A percentile compares a stretch with the other conserved stretches of the same genome.
Evolutionary conservation across 92 coral and sea anemone species (phyloP).

Genomic region (Desmophyllum pertusum): DNA sequence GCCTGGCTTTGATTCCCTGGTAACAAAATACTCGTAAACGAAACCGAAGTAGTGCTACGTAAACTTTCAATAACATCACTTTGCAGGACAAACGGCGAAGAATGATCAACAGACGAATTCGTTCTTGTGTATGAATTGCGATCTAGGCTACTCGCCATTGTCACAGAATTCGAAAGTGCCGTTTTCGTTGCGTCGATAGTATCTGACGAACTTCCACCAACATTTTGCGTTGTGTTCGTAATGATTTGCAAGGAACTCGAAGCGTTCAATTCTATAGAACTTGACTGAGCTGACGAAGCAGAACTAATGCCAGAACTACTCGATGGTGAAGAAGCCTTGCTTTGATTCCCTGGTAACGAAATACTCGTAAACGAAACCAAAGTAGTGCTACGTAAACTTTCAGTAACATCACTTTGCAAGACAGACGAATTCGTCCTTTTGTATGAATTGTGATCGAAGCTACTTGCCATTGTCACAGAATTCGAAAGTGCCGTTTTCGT

Average conservation of each 20-base stretch:
- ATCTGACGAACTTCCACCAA: background rate
- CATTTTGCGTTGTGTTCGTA: background rate
- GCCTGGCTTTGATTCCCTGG: no score
- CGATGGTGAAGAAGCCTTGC: background rate
- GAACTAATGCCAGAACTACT: background rate
- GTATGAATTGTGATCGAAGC: background rate
- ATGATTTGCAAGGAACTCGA: background rate
- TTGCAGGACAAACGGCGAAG: background rate
- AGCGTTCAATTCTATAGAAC: background rate
- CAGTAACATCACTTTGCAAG: background rate
- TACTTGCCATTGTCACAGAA: background rate
- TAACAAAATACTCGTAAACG: no score
- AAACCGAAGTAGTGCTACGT: slow-evolving; percentile 14
- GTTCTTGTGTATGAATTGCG: no score
- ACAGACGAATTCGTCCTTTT: background rate
- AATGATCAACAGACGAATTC: background rate
- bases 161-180: background rate
- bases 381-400: background rate
- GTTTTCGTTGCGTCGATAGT: background rate
- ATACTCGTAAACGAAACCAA: slow-evolving; percentile 9
- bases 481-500: background rate
- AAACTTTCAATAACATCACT: background rate
- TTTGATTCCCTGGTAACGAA: slow-evolving; percentile 6
- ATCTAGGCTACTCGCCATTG: background rate
- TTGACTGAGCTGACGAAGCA: background rate